Base-by-base conservation (phyloP, 2,888 invertebrate species). In the Eurytoma adleriae region DNA sequence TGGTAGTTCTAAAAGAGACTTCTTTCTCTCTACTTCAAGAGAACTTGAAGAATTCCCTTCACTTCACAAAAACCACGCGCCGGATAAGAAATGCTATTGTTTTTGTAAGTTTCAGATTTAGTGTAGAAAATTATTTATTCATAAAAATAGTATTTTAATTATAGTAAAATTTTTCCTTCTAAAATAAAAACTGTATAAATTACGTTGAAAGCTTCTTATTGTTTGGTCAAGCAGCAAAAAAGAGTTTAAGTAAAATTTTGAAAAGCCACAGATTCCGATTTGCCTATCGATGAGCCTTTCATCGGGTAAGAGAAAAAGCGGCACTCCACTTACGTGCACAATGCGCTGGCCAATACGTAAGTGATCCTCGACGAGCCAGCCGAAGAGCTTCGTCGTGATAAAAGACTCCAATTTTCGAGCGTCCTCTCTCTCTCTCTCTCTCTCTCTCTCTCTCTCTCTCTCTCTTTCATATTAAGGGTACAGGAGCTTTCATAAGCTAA, bases 401-500 rank as follows among this genome's bases (percentile, higher is more conserved):
- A 59, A 59, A 18, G 20, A 18, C 18, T 59, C 20, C 18, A 59
- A 59, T 20, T 20, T 24, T 59, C 24, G 13, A 59, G 24, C 59
- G 12, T 13, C 52, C 10, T 14, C 20, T n/a, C 30, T 1, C 13
- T 30, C 62, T 61, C 10, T 16, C 61, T 27, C 4, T 62, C 62
- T n/a, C 62, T 27, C 30, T 1, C 13, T 30, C 62, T 61, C 10
- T 16, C 61, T 27, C 4, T 62, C 62, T n/a, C 62, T 27, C 13
- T 27, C 16, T 0, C 27, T 18, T 5, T 18, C 57, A 16, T 14
- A n/a, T 40, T 40, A 40, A 40, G 40, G 40, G 5, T 40, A 7
- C 40, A 50, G 20, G 3, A 20, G 30, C 24, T 71, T 71, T 78
- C 57, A 66, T 66, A 66, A 73, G 18, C 48, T 68, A 68, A 78